Evolutionary conservation across 2,888 invertebrate species (phyloP), one percentile per base, ranked within the genome.

Genomic region (Metallyticus violacea): DNA sequence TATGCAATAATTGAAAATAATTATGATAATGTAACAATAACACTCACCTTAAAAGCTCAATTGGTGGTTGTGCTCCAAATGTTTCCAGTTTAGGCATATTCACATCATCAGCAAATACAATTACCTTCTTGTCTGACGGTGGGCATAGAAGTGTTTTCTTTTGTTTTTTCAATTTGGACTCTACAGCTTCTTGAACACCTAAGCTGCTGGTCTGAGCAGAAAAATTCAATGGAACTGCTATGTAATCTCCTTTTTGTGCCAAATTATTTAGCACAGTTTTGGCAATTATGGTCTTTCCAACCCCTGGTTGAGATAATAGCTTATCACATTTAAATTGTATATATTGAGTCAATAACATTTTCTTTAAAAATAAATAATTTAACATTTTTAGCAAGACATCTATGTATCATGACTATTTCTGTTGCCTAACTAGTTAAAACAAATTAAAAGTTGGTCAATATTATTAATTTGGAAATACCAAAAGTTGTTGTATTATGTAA

Each of bases 61-160:
- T 96, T 0, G 98, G 97, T 6, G 98, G 97, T 90, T 98, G 98
- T 9, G 98, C 96, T 7, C 98, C 98, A 90, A 98, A 98, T 0
- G 95, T 95, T 91, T 96, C 97, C 90, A 95, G 92, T 90, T 95
- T 95, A 0, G 98, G 98, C 98, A 98, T 98, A 90, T 98, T 98
- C 0, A 98, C 95, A 90, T 98, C 98, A 90, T 98, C 98, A 27
- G 98, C 96, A 90, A 98, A 97, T 86, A 97, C 94, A 3, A 97
- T 94, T 0, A 98, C 94, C 87, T 95, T 95, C 91, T 97, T 97
- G 15, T 97, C 97, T 40, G 95, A 91, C 0, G 98, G 97, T 0
- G 97, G 97, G 7, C 97, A 97, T 78, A 98, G 91, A 6, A 97
- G 93, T 29, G 94, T 96, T 88, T 95, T 95, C 89, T 96, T 96